A percentile compares a stretch with the other conserved stretches of the same genome.
These are phyloP conservation scores for Drosophila flavopinicola DNA, from an alignment of 2,888 invertebrate genomes.

Conservation along the genomic window DNA sequence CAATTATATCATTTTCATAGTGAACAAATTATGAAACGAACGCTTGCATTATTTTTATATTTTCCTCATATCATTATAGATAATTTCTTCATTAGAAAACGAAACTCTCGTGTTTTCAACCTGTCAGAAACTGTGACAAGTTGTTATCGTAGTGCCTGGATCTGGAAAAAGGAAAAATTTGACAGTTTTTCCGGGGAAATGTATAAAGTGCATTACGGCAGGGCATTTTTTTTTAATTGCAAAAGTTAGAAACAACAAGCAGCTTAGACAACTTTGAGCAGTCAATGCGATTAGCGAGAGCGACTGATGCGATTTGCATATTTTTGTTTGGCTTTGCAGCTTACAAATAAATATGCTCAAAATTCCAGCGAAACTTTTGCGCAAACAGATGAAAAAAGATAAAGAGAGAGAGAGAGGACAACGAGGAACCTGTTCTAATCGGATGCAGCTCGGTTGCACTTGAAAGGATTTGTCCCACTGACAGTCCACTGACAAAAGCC, in stretches of 20 bases:
- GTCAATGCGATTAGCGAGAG: conserved; percentile 73
- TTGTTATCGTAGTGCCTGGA: conserved; percentile 59
- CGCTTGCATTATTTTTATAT: conserved; percentile 40
- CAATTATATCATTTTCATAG: conserved; percentile 71
- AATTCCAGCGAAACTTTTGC: conserved; percentile 62
- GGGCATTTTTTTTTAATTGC: conserved; percentile 69
- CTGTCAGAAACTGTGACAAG: conserved; percentile 75
- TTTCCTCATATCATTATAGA: conserved; percentile 73
- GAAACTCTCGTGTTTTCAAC: conserved; percentile 27
- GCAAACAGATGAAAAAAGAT: conserved; percentile 16
- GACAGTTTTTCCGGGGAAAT: conserved; percentile 61
- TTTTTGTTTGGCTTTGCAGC: conserved; percentile 26
- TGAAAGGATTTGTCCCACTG: conserved; percentile 70
- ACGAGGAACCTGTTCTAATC: conserved; percentile 78
- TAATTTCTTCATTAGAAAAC: conserved; percentile 78
- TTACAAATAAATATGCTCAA: conserved; percentile 35
- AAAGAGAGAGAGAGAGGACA: conserved; percentile 45
- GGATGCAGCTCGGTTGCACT: conserved; percentile 79
- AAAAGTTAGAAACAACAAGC: conserved; percentile 76
- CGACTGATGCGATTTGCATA: conserved; percentile 55
- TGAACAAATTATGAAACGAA: conserved; percentile 34
- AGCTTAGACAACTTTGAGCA: conserved; percentile 67
- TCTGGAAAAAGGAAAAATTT: conserved; percentile 46
- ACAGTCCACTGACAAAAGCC: conserved; percentile 77
- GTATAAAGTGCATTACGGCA: conserved; percentile 49